These are phyloP conservation scores for Choloepus hoffmanni DNA, from an alignment of 2,113 vertebrate species.

Conservation along the genomic window DNA sequence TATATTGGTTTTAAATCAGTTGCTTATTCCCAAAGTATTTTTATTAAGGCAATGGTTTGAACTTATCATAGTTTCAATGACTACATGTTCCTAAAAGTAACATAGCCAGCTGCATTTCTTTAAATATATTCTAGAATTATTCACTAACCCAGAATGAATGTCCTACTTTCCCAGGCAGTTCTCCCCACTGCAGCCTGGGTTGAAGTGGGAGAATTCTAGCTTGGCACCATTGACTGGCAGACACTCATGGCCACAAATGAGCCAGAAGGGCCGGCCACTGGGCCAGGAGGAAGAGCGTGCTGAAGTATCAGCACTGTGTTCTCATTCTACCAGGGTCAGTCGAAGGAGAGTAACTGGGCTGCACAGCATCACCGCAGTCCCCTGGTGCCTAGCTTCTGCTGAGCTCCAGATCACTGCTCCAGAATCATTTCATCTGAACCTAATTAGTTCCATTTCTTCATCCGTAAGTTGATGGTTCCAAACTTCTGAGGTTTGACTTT, in stretches of 20 bases:
- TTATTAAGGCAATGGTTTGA: constrained; percentile 60
- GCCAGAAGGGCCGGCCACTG: neutral
- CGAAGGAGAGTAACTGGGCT: too few species aligned
- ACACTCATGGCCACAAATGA: neutral
- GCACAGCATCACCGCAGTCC: fast-evolving
- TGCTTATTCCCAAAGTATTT: constrained; percentile 32
- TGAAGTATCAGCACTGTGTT: fast-evolving
- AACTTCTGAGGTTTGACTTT: neutral
- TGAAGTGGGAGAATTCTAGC: neutral
- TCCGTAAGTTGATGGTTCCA: neutral
- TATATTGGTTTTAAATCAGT: constrained; percentile 47
- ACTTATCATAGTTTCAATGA: constrained; percentile 36
- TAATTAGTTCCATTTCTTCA: neutral
- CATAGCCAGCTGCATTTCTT: constrained; percentile 35
- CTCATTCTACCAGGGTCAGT: neutral
- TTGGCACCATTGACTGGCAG: fast-evolving
- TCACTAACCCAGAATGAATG: neutral
- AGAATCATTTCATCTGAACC: neutral
- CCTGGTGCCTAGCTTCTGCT: neutral
- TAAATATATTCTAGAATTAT: constrained; percentile 45
- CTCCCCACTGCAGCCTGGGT: neutral
- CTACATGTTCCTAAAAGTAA: constrained; percentile 44
- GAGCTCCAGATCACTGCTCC: neutral
- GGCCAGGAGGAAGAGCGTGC: fast-evolving
- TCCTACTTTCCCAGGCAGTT: neutral